Base-by-base conservation (phyloP, 2,797 vertebrate species). In the Alauda arvensis region DNA sequence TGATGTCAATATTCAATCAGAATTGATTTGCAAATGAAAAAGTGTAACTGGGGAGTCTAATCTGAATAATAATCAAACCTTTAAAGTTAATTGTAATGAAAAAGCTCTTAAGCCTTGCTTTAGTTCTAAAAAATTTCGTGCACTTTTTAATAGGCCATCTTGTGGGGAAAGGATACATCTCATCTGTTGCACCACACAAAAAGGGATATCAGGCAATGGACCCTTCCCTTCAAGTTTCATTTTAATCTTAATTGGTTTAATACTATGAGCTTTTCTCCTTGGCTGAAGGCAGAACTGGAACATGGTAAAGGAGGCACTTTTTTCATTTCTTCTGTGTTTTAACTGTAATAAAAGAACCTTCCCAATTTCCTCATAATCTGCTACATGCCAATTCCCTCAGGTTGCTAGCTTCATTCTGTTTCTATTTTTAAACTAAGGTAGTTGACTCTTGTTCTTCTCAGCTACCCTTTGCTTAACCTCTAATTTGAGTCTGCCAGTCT, bases 371-470 rank as follows among this genome's bases (percentile, higher is more conserved):
- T 85, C 93, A 83, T 92, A 93, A 94, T 93, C 77, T 92, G 56
- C 70, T 77, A 91, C 59, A 33, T 85, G 78, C 84, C 90, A 94
- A 25, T 82, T 94, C 61, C 83, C 82, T 91, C 65, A 77, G 87
- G 88, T 83, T 92, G n/a, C 71, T 77, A 45, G 77, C 76, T 94
- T 96, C 84, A 72, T 94, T 93, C 82, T 92, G 66, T 91, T 94
- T 91, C 92, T 95, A 88, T 93, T 93, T 96, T 96, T 95, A 91
- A 95, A 92, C 81, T 72, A 43, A 81, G 45, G 40, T 77, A 83
- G 88, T 91, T 91, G 81, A 55, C 77, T 89, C 77, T 78, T 94
- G 34, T 7, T 92, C 77, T 89, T 95, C 67, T 60, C 63, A 89
- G 78, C 43, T 88, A 84, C 63, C 66, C 53, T 94, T 94, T 93